These are phyloP conservation scores for Xestia xanthographa DNA, from an alignment of 2,888 invertebrate genomes.

Conservation along the genomic window DNA sequence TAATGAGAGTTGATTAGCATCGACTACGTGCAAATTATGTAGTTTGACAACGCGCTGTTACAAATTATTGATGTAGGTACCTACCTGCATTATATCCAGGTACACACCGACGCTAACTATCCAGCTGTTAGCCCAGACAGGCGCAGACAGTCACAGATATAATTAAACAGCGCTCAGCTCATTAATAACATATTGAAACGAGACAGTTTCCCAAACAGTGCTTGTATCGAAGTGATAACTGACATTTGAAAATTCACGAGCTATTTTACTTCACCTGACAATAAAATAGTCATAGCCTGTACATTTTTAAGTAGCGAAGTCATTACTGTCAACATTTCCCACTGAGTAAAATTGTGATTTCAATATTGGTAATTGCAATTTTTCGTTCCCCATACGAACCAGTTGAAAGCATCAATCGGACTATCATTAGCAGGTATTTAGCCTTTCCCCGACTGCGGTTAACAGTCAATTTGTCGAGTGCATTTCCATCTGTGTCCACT, in stretches of 20 bases:
- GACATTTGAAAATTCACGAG: conserved; percentile 50
- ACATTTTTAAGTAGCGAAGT: conserved; percentile 42
- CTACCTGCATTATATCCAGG: conserved; percentile 47
- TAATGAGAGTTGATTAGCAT: conserved; percentile 85
- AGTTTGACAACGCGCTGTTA: conserved; percentile 68
- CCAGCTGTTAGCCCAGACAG: conserved; percentile 53
- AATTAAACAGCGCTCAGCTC: conserved; percentile 66
- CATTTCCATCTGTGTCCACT: conserved; percentile 87
- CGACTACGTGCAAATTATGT: conserved; percentile 75
- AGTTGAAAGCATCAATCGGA: conserved; percentile 80
- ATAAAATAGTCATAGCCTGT: conserved; percentile 39
- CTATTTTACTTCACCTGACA: conserved; percentile 52
- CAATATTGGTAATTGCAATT: conserved; percentile 56
- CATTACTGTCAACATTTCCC: conserved; percentile 51
- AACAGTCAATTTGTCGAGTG: conserved; percentile 89
- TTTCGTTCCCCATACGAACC: conserved; percentile 39
- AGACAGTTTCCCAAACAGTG: conserved; percentile 62
- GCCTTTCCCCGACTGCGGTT: conserved; percentile 89
- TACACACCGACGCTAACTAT: conserved; percentile 48
- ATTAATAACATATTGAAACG: conserved; percentile 64
- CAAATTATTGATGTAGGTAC: conserved; percentile 69
- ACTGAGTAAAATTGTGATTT: conserved; percentile 39
- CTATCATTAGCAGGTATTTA: conserved; percentile 89
- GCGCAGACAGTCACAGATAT: conserved; percentile 62
- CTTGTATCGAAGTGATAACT: conserved; percentile 56